Evolutionary conservation across 2,113 vertebrate genomes (phyloP), one percentile per base, ranked within the genome.

Genomic region (Salminus brasiliensis): DNA sequence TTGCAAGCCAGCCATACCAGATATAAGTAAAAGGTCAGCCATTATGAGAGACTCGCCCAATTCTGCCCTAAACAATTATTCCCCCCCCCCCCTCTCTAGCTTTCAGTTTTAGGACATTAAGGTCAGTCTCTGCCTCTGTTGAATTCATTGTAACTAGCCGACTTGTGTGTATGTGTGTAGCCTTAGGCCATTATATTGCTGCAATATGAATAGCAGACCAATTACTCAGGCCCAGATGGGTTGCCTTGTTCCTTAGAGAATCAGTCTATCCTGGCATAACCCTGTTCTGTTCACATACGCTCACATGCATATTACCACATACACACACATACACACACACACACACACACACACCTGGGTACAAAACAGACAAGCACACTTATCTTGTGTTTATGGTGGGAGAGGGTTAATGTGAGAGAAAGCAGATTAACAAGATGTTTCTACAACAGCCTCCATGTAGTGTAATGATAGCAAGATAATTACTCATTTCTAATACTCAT

Each of bases 171-270:
- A 85, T 88, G 88, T 88, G 88, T 88, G 85, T 87, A 81, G 89
- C 92, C 86, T 57, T 70, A 82, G 91, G 90, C 87, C 76, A 88
- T 91, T 91, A 87, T 88, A 88, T 85, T 88, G 87, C 91, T 88
- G 90, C 90, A 85, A 91, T 91, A 92, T 90, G 91, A 93, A 93
- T 89, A 92, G 90, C 86, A 84, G 90, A 86, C 90, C 91, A 92
- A 90, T 92, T 92, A 91, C 88, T 91, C 81, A 86, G 88, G 88
- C 90, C 91, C 91, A 89, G 85, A 89, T 91, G 92, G 90, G 91
- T 86, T 79, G 77, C 83, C 70, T 81, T 85, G 72, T 83, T 90
- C 88, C 88, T 88, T 60, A 23, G 86, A 91, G 90, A 87, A 85
- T 67, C 9, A 71, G 79, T 52, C 85, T 86, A 72, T 85, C 81